Evolutionary conservation across 2,113 vertebrate species (phyloP), one percentile per base, ranked within the genome.

Genomic region (Vidua chalybeata): DNA sequence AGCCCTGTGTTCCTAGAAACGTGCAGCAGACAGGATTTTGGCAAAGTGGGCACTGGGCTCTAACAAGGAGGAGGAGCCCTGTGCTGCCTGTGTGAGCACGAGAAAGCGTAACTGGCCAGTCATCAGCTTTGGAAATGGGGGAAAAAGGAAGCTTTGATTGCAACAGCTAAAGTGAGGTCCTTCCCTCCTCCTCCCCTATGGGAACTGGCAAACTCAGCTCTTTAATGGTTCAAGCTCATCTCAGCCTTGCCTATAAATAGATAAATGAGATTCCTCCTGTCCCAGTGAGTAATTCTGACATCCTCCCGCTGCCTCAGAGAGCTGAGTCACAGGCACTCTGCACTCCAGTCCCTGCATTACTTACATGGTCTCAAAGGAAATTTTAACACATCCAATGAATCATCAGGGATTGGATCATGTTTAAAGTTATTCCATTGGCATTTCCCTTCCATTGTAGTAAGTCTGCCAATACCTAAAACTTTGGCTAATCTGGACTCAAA

Each of bases 221-320:
- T 94, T 87, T 77, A 96, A 89, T 87, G 90, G 75, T 67, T 87
- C 80, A 59, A 41, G 72, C 84, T 92, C 90, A 85, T 87, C 81
- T 93, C 69, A 86, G 95, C 87, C 93, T 93, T 92, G 97, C 97
- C 98, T 98, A 98, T 99, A 99, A 98, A 99, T 98, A 99, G 98
- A 98, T 98, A 98, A 97, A 98, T 98, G 98, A 98, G 98, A 99
- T 98, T 98, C 98, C 98, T 98, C 97, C 97, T 98, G 98, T 98
- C 98, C 97, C 98, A 97, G 98, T 99, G 99, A 99, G 98, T 98
- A 98, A 99, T 98, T 98, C 97, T 94, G 97, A 97, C 97, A 98
- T 98, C 98, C 97, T 97, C 97, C 95, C 3, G 74, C 80, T 17
- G 97, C 97, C 96, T 97, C 49, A 93, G 96, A 97, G 95, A 92